Conservation (phyloP, 2,888 invertebrate genomes). For the Agrypnus murinus region DNA sequence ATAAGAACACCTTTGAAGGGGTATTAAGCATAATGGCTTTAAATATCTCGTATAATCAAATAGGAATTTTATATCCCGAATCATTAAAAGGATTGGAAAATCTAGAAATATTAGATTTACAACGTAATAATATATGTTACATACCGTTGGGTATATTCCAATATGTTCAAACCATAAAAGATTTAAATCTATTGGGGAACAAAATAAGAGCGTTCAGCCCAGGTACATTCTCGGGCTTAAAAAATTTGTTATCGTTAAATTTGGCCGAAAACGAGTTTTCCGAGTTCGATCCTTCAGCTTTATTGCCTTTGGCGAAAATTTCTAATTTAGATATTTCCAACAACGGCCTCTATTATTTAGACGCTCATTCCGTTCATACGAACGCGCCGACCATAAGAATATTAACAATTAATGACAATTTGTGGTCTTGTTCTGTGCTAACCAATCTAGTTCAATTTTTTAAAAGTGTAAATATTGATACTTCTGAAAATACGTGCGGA, state of each 20-base stretch:
- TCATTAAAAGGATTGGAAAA: slow-evolving; percentile 61
- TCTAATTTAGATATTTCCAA: slow-evolving; percentile 64
- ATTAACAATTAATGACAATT: slow-evolving; percentile 65
- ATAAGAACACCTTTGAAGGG: slow-evolving; percentile 61
- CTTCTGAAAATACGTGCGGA: slow-evolving; percentile 58
- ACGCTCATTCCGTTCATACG: slow-evolving; percentile 59
- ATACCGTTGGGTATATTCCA: slow-evolving; percentile 66
- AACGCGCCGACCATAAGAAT: slow-evolving; percentile 62
- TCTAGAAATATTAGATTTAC: slow-evolving; percentile 64
- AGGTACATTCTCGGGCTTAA: slow-evolving; percentile 66
- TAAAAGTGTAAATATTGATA: slow-evolving; percentile 59
- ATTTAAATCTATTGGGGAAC: slow-evolving; percentile 64
- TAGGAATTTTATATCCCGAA: slow-evolving; percentile 60
- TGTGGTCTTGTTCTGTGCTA: slow-evolving; percentile 63
- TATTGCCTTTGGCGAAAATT: slow-evolving; percentile 62
- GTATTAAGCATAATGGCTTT: slow-evolving; percentile 61
- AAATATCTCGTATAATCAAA: slow-evolving; percentile 64
- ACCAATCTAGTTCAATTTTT: slow-evolving; percentile 62
- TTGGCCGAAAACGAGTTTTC: slow-evolving; percentile 63
- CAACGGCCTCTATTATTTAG: slow-evolving; percentile 64
- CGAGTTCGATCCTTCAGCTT: slow-evolving; percentile 60
- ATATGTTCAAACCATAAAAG: slow-evolving; percentile 57
- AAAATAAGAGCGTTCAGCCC: slow-evolving; percentile 61
- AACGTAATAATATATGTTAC: slow-evolving; percentile 63
- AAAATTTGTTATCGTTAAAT: slow-evolving; percentile 60